A percentile compares a stretch with the other conserved stretches of the same genome.
Conservation (phyloP, 1,140 invertebrate genomes). For the Leptinotarsa defecta region DNA sequence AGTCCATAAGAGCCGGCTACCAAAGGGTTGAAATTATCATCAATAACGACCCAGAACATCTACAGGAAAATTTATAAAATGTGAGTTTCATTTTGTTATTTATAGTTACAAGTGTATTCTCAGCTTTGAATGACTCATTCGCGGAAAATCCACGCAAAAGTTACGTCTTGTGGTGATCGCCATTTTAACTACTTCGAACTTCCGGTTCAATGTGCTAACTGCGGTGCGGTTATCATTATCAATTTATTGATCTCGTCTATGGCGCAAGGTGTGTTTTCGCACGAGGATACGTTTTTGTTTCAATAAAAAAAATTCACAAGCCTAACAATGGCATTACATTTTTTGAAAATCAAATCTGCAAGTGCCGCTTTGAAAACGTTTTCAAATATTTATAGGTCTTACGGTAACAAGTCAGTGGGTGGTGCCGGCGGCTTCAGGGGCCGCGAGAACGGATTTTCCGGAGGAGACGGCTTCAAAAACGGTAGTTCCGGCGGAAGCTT, state of each 20-base stretch:
- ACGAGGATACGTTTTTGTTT: not conserved
- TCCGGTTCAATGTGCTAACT: not conserved
- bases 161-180: not conserved
- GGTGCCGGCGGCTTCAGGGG: slow-evolving; percentile 4
- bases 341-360: not conserved
- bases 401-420: not conserved
- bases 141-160: not conserved
- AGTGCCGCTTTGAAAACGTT: not conserved
- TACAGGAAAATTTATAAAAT: not conserved
- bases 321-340: not conserved
- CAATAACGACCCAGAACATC: not conserved
- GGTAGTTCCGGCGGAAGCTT: not conserved
- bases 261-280: not conserved
- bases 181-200: not conserved
- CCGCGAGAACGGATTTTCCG: slow-evolving; percentile 8
- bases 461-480: not conserved
- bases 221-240: not conserved
- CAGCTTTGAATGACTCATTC: not conserved
- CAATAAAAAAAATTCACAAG: too few species aligned
- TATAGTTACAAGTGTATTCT: not conserved
- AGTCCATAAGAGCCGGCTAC: not conserved
- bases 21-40: not conserved
- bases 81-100: not conserved
- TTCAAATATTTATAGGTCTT: slow-evolving; percentile 19
- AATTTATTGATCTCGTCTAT: not conserved